phyloP scores from a whole-genome alignment of 2,797 vertebrate species.

The Zalophus californianus region DNA sequence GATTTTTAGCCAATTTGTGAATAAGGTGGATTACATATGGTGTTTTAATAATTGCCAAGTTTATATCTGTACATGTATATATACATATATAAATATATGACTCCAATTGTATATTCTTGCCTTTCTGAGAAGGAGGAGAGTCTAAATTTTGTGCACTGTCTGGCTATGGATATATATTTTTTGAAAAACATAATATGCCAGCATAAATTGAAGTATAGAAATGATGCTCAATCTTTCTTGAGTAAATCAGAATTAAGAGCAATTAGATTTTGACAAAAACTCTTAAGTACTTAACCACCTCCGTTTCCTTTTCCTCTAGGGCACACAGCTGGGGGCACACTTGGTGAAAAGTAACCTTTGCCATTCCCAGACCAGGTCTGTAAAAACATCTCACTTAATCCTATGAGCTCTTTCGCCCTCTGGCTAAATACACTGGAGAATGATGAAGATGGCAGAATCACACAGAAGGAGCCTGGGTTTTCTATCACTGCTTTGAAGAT shows the following conservation, averaged over 20 bases:
- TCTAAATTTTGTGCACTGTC: not conserved
- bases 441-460: not conserved
- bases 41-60: not conserved
- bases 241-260: not conserved
- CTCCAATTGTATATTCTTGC: not conserved
- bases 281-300: not conserved
- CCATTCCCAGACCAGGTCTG: not conserved
- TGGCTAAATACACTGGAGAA: not conserved
- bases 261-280: not conserved
- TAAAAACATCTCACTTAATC: not conserved
- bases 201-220: not conserved
- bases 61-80: not conserved
- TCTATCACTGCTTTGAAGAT: not conserved
- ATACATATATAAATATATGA: not conserved
- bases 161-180: not conserved
- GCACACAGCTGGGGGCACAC: not conserved
- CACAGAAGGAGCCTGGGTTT: not conserved
- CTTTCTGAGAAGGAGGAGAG: not conserved
- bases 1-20: not conserved
- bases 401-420: not conserved
- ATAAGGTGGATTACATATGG: not conserved
- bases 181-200: not conserved
- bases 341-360: not conserved
- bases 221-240: not conserved
- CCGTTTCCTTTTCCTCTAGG: conserved; percentile 19